Base-by-base conservation (phyloP, 2,113 vertebrate species). In the Glaucomys volans region DNA sequence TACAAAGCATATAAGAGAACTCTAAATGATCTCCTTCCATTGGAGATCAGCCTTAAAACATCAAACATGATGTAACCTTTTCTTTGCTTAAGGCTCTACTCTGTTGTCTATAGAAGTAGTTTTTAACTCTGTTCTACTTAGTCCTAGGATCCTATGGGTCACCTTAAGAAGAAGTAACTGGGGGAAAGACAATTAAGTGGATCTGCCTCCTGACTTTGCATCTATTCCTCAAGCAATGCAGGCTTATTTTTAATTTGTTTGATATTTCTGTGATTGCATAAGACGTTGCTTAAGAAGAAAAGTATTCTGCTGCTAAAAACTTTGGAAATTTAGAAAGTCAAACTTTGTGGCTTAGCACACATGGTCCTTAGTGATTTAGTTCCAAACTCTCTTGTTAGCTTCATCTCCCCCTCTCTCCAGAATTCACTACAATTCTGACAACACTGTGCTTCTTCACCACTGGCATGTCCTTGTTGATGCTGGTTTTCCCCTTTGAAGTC, bases 271-370 rank as follows among this genome's bases (percentile, higher is more conserved):
- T 28, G 4, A 47, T 69, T 91, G 10, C 30, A 12, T 90, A 47
- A 86, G 14, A 82, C 59, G 88, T 92, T 81, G 1, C 24, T 83
- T 67, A 35, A 30, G 6, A 89, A 64, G 22, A 50, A 35, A 82
- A 42, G 8, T 85, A 8, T 83, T 71, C 59, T 76, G 28, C 9
- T 62, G 44, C 47, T 79, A 79, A 91, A 97, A 72, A 13, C 4
- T 35, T 93, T 52, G 59, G 20, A 50, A 95, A 81, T 75, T 71
- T 79, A 44, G 47, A 52, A 85, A 83, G 6, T 67, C 14, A 77
- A 35, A 32, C 14, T 64, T 42, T 35, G 47, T 28, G 84, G 13
- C 47, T 13, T 69, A 26, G 18, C 37, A 26, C 10, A 10, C 2
- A 9, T 37, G 4, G 22, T 24, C 57, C 22, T n/a, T 50, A 12